Evolutionary conservation across 2,888 invertebrate species (phyloP).

Genomic region (Celastrina argiolus): DNA sequence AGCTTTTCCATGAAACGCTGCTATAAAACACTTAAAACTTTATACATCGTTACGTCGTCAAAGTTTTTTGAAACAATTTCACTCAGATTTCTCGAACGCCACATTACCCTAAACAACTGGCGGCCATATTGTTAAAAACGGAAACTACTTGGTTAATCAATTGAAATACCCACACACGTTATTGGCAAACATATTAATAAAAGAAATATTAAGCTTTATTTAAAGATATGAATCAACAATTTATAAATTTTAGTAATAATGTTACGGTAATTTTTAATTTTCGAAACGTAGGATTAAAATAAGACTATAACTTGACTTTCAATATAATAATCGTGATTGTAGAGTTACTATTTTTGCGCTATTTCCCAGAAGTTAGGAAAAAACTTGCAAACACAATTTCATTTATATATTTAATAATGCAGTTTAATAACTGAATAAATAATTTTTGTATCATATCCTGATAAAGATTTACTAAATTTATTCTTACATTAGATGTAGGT

Average conservation of each 20-base stretch:
- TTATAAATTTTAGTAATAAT: neutral
- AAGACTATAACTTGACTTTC: constrained; percentile 36
- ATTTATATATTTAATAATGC: neutral
- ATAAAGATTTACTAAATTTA: neutral
- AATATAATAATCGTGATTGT: constrained; percentile 32
- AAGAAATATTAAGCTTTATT: neutral
- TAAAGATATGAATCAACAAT: neutral
- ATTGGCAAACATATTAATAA: constrained; percentile 14
- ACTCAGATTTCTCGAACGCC: constrained; percentile 75
- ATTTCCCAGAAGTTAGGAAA: constrained; percentile 23
- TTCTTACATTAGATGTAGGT: neutral
- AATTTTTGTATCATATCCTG: neutral
- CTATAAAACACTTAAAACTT: constrained; percentile 72
- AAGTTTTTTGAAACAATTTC: constrained; percentile 72
- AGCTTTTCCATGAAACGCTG: constrained; percentile 69
- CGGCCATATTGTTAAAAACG: constrained; percentile 75
- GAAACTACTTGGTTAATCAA: constrained; percentile 53
- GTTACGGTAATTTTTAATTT: neutral
- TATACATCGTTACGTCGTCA: constrained; percentile 72
- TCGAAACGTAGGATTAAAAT: constrained; percentile 19
- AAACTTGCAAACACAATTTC: too few species aligned
- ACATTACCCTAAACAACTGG: constrained; percentile 78
- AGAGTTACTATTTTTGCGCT: constrained; percentile 31
- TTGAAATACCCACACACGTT: constrained; percentile 37
- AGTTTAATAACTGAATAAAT: neutral